A percentile compares a stretch with the other conserved stretches of the same genome.
phyloP scores from a whole-genome alignment of 2,113 vertebrate genomes.

The Ranitomeya variabilis region DNA sequence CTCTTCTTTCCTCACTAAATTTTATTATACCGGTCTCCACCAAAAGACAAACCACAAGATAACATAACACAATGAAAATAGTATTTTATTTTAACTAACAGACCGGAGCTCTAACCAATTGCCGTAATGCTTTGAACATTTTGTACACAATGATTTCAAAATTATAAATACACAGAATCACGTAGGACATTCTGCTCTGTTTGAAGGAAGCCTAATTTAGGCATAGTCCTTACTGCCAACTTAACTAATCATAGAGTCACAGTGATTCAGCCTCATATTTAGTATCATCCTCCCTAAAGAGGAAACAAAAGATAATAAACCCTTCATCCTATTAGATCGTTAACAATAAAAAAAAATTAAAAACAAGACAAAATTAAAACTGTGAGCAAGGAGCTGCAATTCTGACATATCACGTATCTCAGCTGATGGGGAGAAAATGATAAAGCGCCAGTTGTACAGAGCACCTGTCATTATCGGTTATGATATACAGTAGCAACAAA shows the following conservation, averaged over 20 bases:
- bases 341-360: neutral
- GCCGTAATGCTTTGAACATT: constrained; percentile 21
- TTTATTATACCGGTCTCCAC: neutral
- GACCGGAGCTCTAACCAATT: constrained; percentile 15
- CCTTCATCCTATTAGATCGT: constrained; percentile 28
- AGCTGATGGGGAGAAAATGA: neutral
- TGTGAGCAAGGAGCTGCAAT: neutral
- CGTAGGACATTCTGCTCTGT: neutral
- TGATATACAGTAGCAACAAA: neutral
- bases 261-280: constrained; percentile 38
- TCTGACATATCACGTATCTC: neutral
- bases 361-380: constrained; percentile 14
- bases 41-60: neutral
- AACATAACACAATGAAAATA: constrained; percentile 13
- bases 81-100: constrained; percentile 38
- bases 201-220: constrained; percentile 36
- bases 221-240: constrained; percentile 21
- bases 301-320: constrained; percentile 9
- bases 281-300: constrained; percentile 2
- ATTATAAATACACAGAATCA: constrained; percentile 50
- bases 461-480: neutral
- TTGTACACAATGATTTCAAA: constrained; percentile 27
- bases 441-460: neutral
- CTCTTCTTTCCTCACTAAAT: too few species aligned
- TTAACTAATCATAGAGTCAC: constrained; percentile 30